Conservation (phyloP, 1,140 invertebrate genomes). For the Drosophila tristis region DNA sequence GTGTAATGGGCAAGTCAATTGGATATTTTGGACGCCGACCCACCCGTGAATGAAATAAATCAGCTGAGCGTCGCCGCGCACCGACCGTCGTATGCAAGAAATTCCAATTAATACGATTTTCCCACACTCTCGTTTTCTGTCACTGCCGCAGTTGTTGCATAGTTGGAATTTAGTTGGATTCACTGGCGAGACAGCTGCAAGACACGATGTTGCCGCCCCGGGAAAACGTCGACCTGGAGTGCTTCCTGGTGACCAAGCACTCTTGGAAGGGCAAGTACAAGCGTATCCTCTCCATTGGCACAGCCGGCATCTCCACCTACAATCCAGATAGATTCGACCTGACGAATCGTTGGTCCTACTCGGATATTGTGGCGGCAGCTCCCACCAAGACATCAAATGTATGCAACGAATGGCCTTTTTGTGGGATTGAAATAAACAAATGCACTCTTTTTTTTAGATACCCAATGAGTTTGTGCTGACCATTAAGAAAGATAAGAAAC, state of each 20-base stretch:
- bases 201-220: constrained; percentile 90
- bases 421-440: neutral
- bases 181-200: constrained; percentile 6
- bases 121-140: constrained; percentile 28
- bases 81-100: constrained; percentile 3
- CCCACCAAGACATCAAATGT: constrained; percentile 85
- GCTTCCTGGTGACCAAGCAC: constrained; percentile 98
- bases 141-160: constrained; percentile 1
- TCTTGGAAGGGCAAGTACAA: constrained; percentile 99
- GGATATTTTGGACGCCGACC: constrained; percentile 17
- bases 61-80: constrained; percentile 36
- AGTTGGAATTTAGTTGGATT: constrained; percentile 36
- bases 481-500: constrained; percentile 95
- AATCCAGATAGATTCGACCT: constrained; percentile 95
- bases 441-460: constrained; percentile 75
- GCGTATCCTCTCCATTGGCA: constrained; percentile 98
- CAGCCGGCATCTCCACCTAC: constrained; percentile 97
- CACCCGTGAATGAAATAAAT: constrained; percentile 51
- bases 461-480: constrained; percentile 92
- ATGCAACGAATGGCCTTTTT: constrained; percentile 6
- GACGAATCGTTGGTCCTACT: constrained; percentile 97
- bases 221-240: constrained; percentile 96
- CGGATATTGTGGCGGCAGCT: constrained; percentile 91
- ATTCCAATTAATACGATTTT: constrained; percentile 16
- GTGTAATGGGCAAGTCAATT: constrained; percentile 32